A percentile compares a stretch with the other conserved stretches of the same genome.
Evolutionary conservation across 2,113 vertebrate genomes (phyloP).

Genomic region (Anthoscopus minutus): DNA sequence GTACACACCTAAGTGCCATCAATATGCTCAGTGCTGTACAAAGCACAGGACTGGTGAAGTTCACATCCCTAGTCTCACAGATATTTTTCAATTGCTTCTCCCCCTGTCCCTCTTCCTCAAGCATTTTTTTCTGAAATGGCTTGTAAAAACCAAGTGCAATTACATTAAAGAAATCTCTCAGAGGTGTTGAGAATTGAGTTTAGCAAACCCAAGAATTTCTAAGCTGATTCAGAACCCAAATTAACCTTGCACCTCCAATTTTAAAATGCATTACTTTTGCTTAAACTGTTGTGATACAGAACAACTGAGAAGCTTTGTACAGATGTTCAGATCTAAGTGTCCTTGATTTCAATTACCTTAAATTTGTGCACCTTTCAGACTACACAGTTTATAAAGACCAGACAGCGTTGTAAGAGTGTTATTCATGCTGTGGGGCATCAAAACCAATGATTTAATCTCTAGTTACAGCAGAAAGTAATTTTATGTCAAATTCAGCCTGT

Average conservation of each 20-base stretch:
- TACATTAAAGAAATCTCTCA: not conserved
- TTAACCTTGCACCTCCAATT: not conserved
- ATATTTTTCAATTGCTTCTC: not conserved
- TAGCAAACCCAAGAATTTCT: not conserved
- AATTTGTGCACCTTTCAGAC: not conserved
- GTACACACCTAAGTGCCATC: not conserved
- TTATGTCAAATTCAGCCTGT: not conserved
- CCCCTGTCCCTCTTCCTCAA: not conserved
- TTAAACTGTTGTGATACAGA: not conserved
- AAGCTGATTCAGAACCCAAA: not conserved
- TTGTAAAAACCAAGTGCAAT: not conserved
- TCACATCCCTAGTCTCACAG: not conserved
- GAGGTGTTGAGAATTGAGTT: not conserved
- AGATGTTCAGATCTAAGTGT: not conserved
- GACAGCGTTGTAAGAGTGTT: not conserved
- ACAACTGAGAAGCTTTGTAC: not conserved
- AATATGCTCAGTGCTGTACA: fast-evolving
- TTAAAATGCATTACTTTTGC: not conserved
- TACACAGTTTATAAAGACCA: not conserved
- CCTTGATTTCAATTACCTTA: not conserved
- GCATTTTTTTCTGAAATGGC: not conserved
- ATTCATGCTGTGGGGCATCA: not conserved
- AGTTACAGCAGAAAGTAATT: not conserved
- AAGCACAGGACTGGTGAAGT: not conserved
- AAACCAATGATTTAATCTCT: not conserved